Conservation (phyloP, 2,797 vertebrate genomes). For the Phoxinus dragarum region DNA sequence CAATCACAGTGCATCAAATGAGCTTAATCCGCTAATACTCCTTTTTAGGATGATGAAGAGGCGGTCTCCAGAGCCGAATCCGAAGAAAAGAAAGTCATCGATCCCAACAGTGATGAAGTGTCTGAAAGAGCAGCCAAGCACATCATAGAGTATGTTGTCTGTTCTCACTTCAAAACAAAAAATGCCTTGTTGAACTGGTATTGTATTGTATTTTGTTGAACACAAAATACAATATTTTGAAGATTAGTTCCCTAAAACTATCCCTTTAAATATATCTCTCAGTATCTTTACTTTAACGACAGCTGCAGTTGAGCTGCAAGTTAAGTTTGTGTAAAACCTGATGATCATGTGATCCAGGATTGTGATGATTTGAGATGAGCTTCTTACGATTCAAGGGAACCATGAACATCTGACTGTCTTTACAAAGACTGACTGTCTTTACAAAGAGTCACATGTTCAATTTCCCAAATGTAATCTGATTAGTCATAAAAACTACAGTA, state of each 20-base stretch:
- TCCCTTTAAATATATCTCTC: background rate
- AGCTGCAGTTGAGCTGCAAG: background rate
- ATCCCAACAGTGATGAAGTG: slow-evolving; percentile 82
- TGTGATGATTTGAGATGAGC: no score
- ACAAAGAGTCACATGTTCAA: background rate
- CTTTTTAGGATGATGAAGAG: slow-evolving; percentile 90
- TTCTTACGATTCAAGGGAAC: background rate
- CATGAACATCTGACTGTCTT: background rate
- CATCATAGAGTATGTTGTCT: slow-evolving; percentile 88
- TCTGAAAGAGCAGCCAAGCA: slow-evolving; percentile 82
- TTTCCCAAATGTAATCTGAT: background rate
- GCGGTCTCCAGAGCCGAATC: slow-evolving; percentile 82
- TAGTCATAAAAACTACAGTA: background rate
- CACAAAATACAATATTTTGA: background rate
- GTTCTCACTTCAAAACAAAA: slow-evolving; percentile 36
- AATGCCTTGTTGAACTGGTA: slow-evolving; percentile 13
- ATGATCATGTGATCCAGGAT: background rate
- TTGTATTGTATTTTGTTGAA: no score
- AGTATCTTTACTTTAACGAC: background rate
- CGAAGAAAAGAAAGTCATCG: slow-evolving; percentile 87
- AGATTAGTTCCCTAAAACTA: background rate
- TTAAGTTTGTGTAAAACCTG: background rate
- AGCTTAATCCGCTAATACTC: slow-evolving; percentile 33
- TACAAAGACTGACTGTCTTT: no score
- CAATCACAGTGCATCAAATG: background rate